Evolutionary conservation across 1,140 invertebrate species (phyloP).

Genomic region (Drosophila takahashii): DNA sequence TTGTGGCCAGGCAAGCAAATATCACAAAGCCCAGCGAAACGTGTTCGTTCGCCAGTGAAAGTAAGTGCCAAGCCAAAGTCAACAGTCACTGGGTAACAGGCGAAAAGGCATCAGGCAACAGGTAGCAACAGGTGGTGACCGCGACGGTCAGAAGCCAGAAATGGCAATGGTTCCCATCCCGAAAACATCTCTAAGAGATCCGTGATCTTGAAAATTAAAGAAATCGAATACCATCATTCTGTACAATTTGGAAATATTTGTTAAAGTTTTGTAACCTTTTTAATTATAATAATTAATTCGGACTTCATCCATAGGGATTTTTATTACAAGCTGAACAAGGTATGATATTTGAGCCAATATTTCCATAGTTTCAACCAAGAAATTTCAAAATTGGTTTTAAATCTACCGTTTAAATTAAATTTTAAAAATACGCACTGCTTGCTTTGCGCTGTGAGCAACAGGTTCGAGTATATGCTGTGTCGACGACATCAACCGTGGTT

Average conservation of each 20-base stretch:
- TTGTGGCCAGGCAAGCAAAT: slow-evolving; percentile 28
- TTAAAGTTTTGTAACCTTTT: no score
- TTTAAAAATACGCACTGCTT: no score
- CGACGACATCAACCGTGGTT: background rate
- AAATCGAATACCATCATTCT: no score
- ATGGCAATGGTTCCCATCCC: slow-evolving; percentile 14
- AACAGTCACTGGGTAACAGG: slow-evolving; percentile 16
- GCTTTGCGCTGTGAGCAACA: no score
- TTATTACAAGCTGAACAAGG: no score
- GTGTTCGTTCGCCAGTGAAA: slow-evolving; percentile 73
- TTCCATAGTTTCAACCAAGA: no score
- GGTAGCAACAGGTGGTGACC: slow-evolving; percentile 42
- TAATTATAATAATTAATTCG: no score
- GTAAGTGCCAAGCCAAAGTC: slow-evolving; percentile 51
- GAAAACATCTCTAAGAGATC: background rate
- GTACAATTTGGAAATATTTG: no score
- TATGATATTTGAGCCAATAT: no score
- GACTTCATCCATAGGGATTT: no score
- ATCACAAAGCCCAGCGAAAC: slow-evolving; percentile 59
- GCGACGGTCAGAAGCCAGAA: slow-evolving; percentile 35
- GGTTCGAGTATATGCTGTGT: background rate
- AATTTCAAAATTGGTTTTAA: no score
- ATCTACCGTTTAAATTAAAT: no score
- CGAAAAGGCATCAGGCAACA: slow-evolving; percentile 1
- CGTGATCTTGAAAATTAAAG: background rate